These are phyloP conservation scores for Sminthurinus aureus DNA, from an alignment of 2,888 invertebrate species.

Conservation along the genomic window DNA sequence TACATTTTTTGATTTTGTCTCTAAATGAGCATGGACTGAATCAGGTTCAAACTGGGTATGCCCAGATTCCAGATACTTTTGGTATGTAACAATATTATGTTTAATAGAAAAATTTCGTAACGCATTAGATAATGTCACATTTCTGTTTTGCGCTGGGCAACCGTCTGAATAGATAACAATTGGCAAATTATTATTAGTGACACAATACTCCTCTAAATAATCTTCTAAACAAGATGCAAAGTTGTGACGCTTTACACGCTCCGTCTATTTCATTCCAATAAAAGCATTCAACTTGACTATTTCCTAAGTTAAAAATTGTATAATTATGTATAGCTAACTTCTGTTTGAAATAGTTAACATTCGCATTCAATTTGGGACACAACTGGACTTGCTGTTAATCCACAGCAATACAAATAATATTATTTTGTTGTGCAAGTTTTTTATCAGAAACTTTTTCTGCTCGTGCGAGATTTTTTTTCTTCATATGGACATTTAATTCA, in stretches of 20 bases:
- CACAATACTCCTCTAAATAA: neutral
- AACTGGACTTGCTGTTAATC: conserved; percentile 1
- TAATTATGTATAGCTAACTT: conserved; percentile 8
- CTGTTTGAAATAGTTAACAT: conserved; percentile 8
- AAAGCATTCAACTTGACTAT: neutral
- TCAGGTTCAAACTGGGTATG: too few species aligned
- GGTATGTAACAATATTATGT: too few species aligned
- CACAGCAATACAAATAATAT: too few species aligned
- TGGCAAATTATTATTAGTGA: neutral
- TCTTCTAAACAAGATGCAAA: neutral
- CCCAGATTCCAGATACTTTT: too few species aligned
- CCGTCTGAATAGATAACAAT: neutral
- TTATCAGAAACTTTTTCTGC: too few species aligned
- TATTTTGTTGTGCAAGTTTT: too few species aligned
- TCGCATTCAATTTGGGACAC: neutral
- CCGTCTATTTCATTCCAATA: conserved; percentile 19
- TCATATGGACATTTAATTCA: neutral
- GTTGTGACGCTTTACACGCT: neutral
- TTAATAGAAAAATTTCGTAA: too few species aligned
- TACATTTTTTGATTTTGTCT: too few species aligned
- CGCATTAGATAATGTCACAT: too few species aligned
- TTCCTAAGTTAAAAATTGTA: conserved; percentile 6
- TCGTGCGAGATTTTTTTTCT: neutral
- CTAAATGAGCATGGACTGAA: too few species aligned
- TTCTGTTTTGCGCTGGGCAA: too few species aligned